These are phyloP conservation scores for Kradibia gibbosae DNA, from an alignment of 1,140 invertebrate species.

Conservation along the genomic window DNA sequence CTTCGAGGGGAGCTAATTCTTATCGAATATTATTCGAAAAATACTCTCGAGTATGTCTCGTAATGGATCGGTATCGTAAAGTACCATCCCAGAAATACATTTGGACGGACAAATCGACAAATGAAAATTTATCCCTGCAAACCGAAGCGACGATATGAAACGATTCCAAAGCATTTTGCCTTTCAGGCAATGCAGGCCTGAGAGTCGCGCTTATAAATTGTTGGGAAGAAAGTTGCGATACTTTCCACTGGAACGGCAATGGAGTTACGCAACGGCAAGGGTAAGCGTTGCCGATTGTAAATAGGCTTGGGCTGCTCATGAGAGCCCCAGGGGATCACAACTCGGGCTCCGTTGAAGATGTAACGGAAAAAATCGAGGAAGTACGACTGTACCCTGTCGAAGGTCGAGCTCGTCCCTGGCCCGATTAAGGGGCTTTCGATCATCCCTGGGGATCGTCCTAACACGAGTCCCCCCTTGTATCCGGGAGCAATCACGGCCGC, in stretches of 20 bases:
- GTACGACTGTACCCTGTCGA: background rate
- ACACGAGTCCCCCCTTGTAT: background rate
- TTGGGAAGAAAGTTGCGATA: background rate
- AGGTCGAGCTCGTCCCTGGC: background rate
- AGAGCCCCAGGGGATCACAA: background rate
- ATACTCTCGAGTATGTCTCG: no score
- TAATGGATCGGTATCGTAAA: no score
- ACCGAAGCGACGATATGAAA: no score
- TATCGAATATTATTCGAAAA: no score
- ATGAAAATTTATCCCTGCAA: no score
- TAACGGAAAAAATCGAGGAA: background rate
- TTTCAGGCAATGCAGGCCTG: no score
- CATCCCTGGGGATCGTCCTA: background rate
- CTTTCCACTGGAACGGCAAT: background rate
- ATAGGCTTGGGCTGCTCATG: background rate
- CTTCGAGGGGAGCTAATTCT: no score
- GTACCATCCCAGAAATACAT: no score
- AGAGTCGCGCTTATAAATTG: background rate
- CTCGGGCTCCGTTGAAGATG: background rate
- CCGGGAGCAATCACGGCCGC: background rate
- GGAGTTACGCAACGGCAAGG: background rate
- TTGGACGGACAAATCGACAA: no score
- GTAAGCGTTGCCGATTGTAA: background rate
- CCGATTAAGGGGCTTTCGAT: background rate
- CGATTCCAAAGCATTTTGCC: no score